Base-by-base conservation (phyloP, 2,797 vertebrate genomes). In the Benthosema pterotum region DNA sequence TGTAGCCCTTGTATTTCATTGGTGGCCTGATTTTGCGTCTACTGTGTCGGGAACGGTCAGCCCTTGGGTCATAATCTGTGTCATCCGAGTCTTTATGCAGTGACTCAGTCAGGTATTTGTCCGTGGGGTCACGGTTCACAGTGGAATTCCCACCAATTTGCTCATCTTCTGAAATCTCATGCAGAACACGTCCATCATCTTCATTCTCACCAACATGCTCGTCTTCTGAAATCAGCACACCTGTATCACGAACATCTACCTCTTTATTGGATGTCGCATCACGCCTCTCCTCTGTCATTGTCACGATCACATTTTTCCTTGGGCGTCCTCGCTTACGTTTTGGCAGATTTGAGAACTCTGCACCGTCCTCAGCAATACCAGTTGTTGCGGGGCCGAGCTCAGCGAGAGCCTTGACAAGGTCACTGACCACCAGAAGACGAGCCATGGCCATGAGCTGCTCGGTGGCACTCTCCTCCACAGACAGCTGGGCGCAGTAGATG, bases 401-500 rank as follows among this genome's bases (percentile, higher is more conserved):
- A 0, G 83, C 45, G n/a, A 95, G 95, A 15, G 90, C 94, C 75
- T 91, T 91, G 0, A 97, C 87, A 16, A 99, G 89, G 67, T 96
- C 95, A 11, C 81, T 85, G 60, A 99, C 93, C 82, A 95, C 93
- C 65, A 98, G 84, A 9, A 94, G 91, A 12, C 91, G 93, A 5
- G 97, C 97, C 0, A 93, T 91, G 25, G 92, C 93, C 81, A 98
- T 83, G 3, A 99, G 94, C 72, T 95, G 94, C 67, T 94, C 93
- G 0, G 86, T 77, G 55, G 53, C 85, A 66, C 89, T 91, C 78
- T 94, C 90, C 67, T 89, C 94, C 63, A 96, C 90, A 0, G 83
- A 93, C 62, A 98, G 92, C 63, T 75, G 93, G 11, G 95, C 95
- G 0, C 94, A 96, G 89, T 99, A 99, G 79, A 99, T 96, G 77